Evolutionary conservation across 2,888 invertebrate genomes (phyloP).

Genomic region (Cantharis lateralis): DNA sequence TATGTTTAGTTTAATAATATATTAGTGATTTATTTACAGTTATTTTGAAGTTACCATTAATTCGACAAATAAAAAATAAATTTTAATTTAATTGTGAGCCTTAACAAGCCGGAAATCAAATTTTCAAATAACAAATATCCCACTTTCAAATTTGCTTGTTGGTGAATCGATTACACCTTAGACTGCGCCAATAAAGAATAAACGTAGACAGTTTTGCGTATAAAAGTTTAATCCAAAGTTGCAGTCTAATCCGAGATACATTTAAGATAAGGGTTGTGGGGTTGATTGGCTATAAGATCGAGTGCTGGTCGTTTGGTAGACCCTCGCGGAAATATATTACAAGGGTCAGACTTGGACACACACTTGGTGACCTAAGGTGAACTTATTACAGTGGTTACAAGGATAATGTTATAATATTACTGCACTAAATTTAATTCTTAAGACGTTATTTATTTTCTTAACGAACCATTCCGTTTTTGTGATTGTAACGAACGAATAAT

Average conservation of each 20-base stretch:
- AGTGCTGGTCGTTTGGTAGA: conserved; percentile 50
- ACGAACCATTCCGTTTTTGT: not conserved
- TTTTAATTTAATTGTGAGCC: not conserved
- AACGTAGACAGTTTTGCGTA: conserved; percentile 5
- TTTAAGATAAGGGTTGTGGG: conserved; percentile 46
- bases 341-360: conserved; percentile 25
- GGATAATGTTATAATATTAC: conserved; percentile 10
- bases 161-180: conserved; percentile 43
- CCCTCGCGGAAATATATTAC: conserved; percentile 49
- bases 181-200: conserved; percentile 42
- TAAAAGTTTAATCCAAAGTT: conserved; percentile 35
- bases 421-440: not conserved
- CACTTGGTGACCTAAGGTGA: conserved; percentile 31
- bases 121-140: conserved; percentile 54
- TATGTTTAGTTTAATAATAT: not conserved
- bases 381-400: conserved; percentile 25
- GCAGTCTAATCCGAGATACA: conserved; percentile 39
- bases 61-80: not conserved
- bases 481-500: not conserved
- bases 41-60: not conserved
- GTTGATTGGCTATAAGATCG: conserved; percentile 50
- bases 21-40: not conserved
- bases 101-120: conserved; percentile 40
- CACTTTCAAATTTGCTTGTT: conserved; percentile 52
- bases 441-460: not conserved